Conservation (phyloP, 2,113 vertebrate species). For the Egretta garzetta region DNA sequence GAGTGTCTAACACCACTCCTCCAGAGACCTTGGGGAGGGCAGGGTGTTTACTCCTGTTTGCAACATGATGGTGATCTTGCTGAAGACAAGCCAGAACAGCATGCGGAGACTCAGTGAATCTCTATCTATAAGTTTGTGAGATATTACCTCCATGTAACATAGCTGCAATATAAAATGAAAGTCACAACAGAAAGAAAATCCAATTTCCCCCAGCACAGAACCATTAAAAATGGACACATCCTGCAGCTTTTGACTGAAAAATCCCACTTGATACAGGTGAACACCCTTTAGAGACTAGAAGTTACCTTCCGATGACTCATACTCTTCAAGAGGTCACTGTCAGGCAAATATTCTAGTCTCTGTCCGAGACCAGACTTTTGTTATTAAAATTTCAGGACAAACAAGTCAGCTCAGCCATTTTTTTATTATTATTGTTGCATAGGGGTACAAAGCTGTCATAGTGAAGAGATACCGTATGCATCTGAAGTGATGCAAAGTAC, state of each 20-base stretch:
- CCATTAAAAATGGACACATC: not conserved
- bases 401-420: not conserved
- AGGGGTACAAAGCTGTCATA: not conserved
- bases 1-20: not conserved
- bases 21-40: not conserved
- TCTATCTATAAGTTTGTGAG: not conserved
- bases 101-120: not conserved
- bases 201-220: not conserved
- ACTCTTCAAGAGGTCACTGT: not conserved
- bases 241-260: not conserved
- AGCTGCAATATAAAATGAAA: not conserved
- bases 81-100: not conserved
- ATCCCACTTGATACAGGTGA: not conserved
- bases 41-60: not conserved
- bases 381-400: not conserved
- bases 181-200: not conserved
- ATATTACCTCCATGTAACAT: not conserved
- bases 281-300: not conserved
- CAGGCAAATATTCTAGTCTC: not conserved
- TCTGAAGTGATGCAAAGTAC: not conserved
- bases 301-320: not conserved
- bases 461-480: too few relatives aligned
- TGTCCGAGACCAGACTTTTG: not conserved
- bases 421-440: not conserved
- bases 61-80: not conserved